These are phyloP conservation scores for Amphiprion clarkii DNA, from an alignment of 2,797 vertebrate genomes.

Conservation along the genomic window DNA sequence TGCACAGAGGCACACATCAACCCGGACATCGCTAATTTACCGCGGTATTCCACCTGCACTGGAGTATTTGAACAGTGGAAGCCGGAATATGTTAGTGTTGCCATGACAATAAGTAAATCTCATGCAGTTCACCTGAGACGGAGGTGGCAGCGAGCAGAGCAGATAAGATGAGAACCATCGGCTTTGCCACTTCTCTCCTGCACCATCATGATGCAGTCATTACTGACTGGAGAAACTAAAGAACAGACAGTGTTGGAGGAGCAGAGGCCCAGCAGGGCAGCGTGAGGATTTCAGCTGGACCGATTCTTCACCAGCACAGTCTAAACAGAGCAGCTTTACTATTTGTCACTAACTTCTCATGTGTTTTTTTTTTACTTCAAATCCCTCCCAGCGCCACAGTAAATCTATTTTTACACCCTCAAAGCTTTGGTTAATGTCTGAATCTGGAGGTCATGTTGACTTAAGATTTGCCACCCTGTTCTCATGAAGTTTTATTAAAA, in stretches of 20 bases:
- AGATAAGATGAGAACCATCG: conserved; percentile 15
- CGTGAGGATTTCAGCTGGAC: conserved; percentile 23
- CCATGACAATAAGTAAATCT: conserved; percentile 56
- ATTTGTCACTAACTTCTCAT: too few species aligned
- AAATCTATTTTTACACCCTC: conserved; percentile 50
- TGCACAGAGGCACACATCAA: background rate
- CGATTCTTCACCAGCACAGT: conserved; percentile 16
- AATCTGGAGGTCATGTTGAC: conserved; percentile 49
- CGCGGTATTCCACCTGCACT: background rate
- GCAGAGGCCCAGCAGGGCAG: conserved; percentile 41
- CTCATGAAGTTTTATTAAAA: conserved; percentile 46
- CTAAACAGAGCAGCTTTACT: background rate
- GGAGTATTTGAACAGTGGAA: conserved; percentile 22
- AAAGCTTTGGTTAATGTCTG: conserved; percentile 39
- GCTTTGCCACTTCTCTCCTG: conserved; percentile 22
- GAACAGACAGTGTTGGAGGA: conserved; percentile 21
- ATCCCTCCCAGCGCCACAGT: background rate
- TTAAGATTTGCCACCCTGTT: conserved; percentile 50
- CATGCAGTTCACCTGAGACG: conserved; percentile 37
- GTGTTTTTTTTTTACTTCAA: background rate
- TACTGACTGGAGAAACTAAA: conserved; percentile 13
- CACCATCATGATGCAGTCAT: conserved; percentile 42
- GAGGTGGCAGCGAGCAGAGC: conserved; percentile 24
- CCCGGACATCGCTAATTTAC: background rate
- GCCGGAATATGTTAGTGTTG: conserved; percentile 37